Base-by-base conservation (phyloP, 2,797 vertebrate species). In the Dromococcyx pavoninus region DNA sequence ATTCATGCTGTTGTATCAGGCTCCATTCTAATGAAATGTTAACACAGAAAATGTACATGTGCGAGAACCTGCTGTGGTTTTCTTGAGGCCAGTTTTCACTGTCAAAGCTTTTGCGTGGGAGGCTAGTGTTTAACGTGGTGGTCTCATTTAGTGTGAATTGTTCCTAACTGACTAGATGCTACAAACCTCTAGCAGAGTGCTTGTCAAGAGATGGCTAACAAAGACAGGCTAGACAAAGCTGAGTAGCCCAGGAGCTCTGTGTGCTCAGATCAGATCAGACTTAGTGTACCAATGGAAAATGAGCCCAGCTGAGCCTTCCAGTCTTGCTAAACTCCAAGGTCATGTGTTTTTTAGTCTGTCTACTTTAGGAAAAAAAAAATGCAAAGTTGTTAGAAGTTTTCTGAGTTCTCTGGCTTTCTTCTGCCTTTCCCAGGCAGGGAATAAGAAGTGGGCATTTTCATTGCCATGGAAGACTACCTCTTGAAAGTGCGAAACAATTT, bases 61-160 rank as follows among this genome's bases (percentile, higher is more conserved):
- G 33, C 17, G 24, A 86, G 60, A 81, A 54, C n/a, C 84, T 88
- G 22, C 66, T 91, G 67, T 33, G 44, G 24, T 79, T 95, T 96
- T 73, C 9, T 4, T 3, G 4, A 56, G 50, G 74, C 17, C 35
- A 73, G 13, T 56, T 91, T 58, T 73, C 32, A 1, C 56, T 93
- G 86, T 94, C 82, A 81, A 60, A 39, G 62, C 33, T 88, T 79
- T 67, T 58, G 58, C 85, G 86, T 69, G 50, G 61, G 84, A 86
- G 37, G 62, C 19, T 66, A 75, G 33, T 21, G 65, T 87, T 92
- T 91, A 77, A 66, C 58, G 58, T n/a, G 71, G 74, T 91, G 81
- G 69, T 91, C 84, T 94, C 88, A 92, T 94, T 90, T 73, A 64
- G 58, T 6, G 17, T 60, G 85, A 86, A 73, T 74, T 84, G 50